Conservation (phyloP, 2,113 vertebrate genomes). For the Salvelinus namaycush region DNA sequence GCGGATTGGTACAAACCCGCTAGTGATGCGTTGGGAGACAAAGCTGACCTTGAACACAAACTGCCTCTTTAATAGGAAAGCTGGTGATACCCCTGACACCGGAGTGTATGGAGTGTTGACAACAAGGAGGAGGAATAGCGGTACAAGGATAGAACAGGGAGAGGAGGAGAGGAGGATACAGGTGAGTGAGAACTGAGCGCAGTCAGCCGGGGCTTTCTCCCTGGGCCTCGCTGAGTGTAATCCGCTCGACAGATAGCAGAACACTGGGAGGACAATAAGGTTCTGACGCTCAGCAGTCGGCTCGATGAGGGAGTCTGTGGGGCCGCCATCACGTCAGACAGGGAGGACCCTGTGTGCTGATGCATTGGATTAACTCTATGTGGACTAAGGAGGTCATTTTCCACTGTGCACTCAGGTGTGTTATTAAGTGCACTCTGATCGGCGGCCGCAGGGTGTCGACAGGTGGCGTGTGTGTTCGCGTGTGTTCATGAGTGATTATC, state of each 20-base stretch:
- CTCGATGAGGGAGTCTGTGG: slow-evolving; percentile 3
- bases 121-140: background rate
- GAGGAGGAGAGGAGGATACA: background rate
- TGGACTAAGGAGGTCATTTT: slow-evolving; percentile 11
- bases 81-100: background rate
- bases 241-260: too few relatives aligned
- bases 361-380: slow-evolving; percentile 27
- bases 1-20: too few relatives aligned
- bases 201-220: background rate
- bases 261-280: background rate
- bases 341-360: slow-evolving; percentile 12
- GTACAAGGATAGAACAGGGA: too few relatives aligned
- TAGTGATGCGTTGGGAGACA: background rate
- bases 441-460: background rate
- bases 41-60: background rate
- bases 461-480: too few relatives aligned
- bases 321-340: background rate
- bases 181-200: background rate
- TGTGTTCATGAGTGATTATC: background rate
- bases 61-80: background rate
- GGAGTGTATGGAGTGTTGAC: background rate
- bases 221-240: too few relatives aligned
- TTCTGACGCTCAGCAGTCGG: slow-evolving; percentile 24
- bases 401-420: slow-evolving; percentile 25
- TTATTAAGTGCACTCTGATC: slow-evolving; percentile 10